A percentile compares a stretch with the other conserved stretches of the same genome.
Conservation (phyloP, 2,797 vertebrate species). For the Manis javanica region DNA sequence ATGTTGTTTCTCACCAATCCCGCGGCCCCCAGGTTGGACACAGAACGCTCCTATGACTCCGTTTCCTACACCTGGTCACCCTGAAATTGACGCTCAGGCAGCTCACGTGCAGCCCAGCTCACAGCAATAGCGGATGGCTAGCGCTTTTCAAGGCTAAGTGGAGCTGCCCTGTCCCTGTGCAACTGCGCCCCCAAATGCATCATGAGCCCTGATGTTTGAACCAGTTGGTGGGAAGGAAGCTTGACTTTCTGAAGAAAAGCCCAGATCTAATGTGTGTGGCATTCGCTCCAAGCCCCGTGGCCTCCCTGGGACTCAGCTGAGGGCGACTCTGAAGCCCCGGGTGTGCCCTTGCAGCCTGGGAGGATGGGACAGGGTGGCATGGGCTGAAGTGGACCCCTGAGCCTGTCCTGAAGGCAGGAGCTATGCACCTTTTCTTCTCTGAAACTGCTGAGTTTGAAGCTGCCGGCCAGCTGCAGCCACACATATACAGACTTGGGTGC, state of each 20-base stretch:
- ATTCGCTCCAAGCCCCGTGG: neutral
- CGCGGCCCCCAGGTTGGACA: neutral
- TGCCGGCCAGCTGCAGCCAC: neutral
- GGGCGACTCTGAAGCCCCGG: neutral
- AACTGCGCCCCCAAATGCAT: neutral
- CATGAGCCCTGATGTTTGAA: neutral
- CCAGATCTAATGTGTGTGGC: neutral
- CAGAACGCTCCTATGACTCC: neutral
- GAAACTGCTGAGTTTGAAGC: neutral
- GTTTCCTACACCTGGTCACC: neutral
- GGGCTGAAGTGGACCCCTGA: neutral
- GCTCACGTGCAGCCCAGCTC: neutral
- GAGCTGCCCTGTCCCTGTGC: neutral
- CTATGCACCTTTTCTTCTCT: neutral
- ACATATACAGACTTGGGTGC: neutral
- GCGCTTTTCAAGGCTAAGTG: neutral
- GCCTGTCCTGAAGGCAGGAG: neutral
- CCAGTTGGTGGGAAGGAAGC: neutral
- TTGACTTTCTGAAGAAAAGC: neutral
- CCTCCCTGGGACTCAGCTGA: neutral
- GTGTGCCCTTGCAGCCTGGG: neutral
- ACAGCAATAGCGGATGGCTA: accelerated
- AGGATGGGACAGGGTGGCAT: no score
- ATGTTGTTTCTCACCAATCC: no score
- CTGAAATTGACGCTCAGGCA: neutral